A percentile compares a stretch with the other conserved stretches of the same genome.
These are phyloP conservation scores for Montipora capricornis DNA, from an alignment of 64 coral and sea anemone genomes.

Conservation along the genomic window DNA sequence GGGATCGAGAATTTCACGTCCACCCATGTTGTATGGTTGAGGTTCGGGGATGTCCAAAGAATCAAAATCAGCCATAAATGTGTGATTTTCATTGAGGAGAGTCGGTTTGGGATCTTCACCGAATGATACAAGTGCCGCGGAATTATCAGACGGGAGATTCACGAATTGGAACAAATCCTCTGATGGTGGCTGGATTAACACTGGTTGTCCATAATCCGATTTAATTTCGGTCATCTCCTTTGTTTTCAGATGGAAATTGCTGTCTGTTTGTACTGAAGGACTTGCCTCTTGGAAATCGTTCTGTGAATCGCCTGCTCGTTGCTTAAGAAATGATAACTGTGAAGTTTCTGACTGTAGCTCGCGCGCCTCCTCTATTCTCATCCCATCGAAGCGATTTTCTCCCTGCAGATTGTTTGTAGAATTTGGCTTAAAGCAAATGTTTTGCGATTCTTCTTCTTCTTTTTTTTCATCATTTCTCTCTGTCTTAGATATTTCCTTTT, in stretches of 20 bases:
- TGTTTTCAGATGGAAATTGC: background rate
- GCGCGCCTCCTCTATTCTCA: constrained; percentile 2
- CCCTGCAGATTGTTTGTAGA: background rate
- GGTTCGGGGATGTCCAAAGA: background rate
- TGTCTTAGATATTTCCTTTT: background rate
- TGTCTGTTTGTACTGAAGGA: background rate
- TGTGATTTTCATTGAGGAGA: background rate
- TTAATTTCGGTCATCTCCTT: background rate
- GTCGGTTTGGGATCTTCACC: background rate
- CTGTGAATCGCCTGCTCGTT: background rate
- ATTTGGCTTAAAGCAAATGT: background rate
- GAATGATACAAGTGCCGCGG: background rate
- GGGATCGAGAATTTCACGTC: constrained; percentile 16
- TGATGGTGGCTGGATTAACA: constrained; percentile 50
- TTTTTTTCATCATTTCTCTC: no score
- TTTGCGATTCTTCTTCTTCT: background rate
- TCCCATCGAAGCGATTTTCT: background rate
- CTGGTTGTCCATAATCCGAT: background rate
- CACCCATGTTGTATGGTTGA: background rate
- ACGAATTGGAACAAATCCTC: constrained; percentile 58
- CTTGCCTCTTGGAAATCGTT: background rate
- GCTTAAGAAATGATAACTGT: background rate
- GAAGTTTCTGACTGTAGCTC: background rate
- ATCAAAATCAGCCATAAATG: background rate
- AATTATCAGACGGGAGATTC: background rate